Percentiles rank a stretch among this genome's conserved stretches.
phyloP scores from a whole-genome alignment of 2,113 vertebrate genomes.

The Leptobrachium leishanense region DNA sequence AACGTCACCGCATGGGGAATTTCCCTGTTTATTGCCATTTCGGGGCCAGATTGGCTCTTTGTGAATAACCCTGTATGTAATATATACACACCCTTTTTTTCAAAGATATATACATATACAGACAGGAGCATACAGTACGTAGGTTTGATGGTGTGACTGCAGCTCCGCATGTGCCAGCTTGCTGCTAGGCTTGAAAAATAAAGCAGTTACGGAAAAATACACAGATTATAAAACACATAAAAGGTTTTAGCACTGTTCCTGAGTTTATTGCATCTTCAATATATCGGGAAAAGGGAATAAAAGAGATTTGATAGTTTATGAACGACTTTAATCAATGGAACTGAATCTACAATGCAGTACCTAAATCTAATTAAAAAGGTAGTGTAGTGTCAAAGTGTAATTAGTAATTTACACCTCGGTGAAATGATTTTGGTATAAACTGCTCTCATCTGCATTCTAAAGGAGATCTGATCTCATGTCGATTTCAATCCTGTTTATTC shows the following conservation, averaged over 20 bases:
- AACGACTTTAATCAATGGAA: constrained; percentile 30
- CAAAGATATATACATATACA: too few species aligned
- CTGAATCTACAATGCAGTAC: constrained; percentile 35
- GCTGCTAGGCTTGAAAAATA: background rate
- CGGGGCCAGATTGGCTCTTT: too few species aligned
- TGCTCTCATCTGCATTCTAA: constrained; percentile 39
- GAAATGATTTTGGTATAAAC: constrained; percentile 28
- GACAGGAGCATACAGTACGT: too few species aligned
- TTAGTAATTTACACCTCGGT: constrained; percentile 44
- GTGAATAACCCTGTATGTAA: too few species aligned
- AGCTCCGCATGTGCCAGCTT: background rate
- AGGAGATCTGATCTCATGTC: constrained; percentile 35
- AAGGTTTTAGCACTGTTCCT: background rate
- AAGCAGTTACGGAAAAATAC: background rate
- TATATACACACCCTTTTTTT: too few species aligned
- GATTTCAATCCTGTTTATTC: constrained; percentile 43
- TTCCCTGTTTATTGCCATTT: too few species aligned
- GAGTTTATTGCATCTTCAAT: constrained; percentile 14
- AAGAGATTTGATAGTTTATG: background rate
- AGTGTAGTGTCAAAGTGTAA: constrained; percentile 27
- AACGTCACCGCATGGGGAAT: too few species aligned
- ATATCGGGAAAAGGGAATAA: background rate
- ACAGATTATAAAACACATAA: background rate
- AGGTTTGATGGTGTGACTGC: too few species aligned
- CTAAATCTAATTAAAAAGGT: constrained; percentile 43